Evolutionary conservation across 2,797 vertebrate genomes (phyloP).

Genomic region (Catostomus latipinnis): DNA sequence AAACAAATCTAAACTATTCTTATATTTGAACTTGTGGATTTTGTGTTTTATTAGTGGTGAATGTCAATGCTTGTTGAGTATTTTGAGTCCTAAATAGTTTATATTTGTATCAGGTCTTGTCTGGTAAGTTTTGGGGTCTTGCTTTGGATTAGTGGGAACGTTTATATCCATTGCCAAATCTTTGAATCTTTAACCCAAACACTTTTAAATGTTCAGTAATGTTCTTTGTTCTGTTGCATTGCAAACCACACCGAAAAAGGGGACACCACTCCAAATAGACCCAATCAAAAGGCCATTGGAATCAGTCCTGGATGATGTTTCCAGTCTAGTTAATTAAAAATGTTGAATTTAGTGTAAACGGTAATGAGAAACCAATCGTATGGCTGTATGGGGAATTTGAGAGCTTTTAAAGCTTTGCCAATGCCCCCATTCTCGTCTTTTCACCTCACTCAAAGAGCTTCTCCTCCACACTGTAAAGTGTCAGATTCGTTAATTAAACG

Average conservation of each 20-base stretch:
- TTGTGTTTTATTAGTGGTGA: neutral
- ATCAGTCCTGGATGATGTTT: conserved; percentile 68
- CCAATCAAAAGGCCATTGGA: conserved; percentile 61
- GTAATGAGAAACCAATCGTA: conserved; percentile 82
- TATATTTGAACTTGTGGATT: neutral
- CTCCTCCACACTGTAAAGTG: conserved; percentile 77
- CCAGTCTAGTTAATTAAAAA: conserved; percentile 80
- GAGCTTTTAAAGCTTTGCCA: conserved; percentile 72
- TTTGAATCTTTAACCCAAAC: conserved; percentile 43
- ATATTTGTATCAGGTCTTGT: neutral
- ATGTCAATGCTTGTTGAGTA: neutral
- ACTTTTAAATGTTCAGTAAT: conserved; percentile 40
- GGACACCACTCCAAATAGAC: conserved; percentile 52
- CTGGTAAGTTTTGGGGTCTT: neutral
- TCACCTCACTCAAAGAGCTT: conserved; percentile 76
- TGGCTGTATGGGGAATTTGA: conserved; percentile 73
- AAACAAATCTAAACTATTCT: no score
- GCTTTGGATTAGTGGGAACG: conserved; percentile 15
- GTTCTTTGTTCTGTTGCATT: conserved; percentile 50
- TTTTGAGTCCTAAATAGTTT: conserved; percentile 4
- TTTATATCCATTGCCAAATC: conserved; percentile 37
- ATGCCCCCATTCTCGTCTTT: conserved; percentile 77
- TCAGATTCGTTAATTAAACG: conserved; percentile 83
- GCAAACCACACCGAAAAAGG: conserved; percentile 56
- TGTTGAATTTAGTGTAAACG: conserved; percentile 75